Evolutionary conservation across 64 coral and sea anemone genomes (phyloP), one percentile per base, ranked within the genome.

Genomic region (Catalaphyllia jardinei): DNA sequence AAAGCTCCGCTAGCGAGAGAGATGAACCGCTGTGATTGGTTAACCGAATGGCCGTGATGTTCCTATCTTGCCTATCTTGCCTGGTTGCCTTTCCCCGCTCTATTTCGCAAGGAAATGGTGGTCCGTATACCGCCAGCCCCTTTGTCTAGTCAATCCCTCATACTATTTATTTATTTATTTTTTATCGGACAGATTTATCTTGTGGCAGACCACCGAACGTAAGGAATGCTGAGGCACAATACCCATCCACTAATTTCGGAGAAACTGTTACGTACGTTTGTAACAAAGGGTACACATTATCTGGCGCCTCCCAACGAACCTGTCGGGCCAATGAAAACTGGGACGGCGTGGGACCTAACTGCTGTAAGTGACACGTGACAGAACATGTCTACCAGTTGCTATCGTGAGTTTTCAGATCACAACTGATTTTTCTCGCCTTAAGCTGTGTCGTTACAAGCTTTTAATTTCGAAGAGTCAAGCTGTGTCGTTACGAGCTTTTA

Each of bases 271-370:
- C 60, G 22, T 92, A 78, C 62, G 29, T 31, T 60, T 92, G 90
- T 62, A 71, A 87, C 49, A 29, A 60, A 52, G 90, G 90, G 30
- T 87, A 87, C 83, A 87, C 60, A 8, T 79, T 92, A 51, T 31
- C 52, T 25, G 90, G 90, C 3, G 74, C 82, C 71, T 13, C 60
- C 2, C 31, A 78, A 25, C 79, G 90, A 61, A 52, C 82, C 57
- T 92, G 90, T 18, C 73, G 71, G 24, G 65, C 35, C 28, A 71
- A 31, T 46, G 83, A 61, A 60, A n/a, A 12, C 20, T 92, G 90
- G 90, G 72, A 87, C 24, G 82, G 73, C 28, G 60, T 64, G 54
- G 55, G 85, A 20, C 90, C 90, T n/a, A 92, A 31, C 25, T 92
- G 90, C 63, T 85, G 81, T 85, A 71, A 57, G 86, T 75, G 76